Evolutionary conservation across 1,140 invertebrate species (phyloP).

Genomic region (Drosophila leontia): DNA sequence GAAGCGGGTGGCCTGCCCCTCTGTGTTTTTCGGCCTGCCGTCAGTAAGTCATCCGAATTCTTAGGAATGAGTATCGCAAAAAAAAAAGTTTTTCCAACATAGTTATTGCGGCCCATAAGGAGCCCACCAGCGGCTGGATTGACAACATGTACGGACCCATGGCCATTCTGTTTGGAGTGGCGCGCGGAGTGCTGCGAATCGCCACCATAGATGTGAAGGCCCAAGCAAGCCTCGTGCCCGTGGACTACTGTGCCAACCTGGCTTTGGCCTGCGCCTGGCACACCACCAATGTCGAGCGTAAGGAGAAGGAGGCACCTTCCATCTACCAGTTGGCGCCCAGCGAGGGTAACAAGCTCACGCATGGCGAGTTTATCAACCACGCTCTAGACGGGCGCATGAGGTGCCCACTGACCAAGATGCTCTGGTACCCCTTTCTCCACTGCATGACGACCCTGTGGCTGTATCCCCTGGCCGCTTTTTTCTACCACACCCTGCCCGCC

Average conservation of each 20-base stretch:
- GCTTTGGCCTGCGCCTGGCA: constrained; percentile 90
- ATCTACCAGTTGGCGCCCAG: constrained; percentile 90
- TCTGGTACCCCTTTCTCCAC: constrained; percentile 86
- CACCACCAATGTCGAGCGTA: constrained; percentile 78
- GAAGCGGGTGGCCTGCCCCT: constrained; percentile 89
- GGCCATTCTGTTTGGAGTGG: constrained; percentile 89
- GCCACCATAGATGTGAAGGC: constrained; percentile 85
- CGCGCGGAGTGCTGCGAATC: constrained; percentile 90
- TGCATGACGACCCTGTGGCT: constrained; percentile 77
- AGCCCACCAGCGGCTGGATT: constrained; percentile 91
- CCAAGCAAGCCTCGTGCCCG: constrained; percentile 91
- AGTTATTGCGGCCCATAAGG: constrained; percentile 92
- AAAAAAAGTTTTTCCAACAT: background rate
- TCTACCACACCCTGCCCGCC: constrained; percentile 87
- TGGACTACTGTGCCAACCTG: constrained; percentile 92
- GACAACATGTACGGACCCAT: constrained; percentile 96
- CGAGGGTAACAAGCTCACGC: constrained; percentile 87
- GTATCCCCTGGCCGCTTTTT: constrained; percentile 83
- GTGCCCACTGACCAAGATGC: constrained; percentile 73
- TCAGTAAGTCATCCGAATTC: constrained; percentile 86
- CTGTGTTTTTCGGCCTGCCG: constrained; percentile 89
- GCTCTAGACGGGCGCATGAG: constrained; percentile 68
- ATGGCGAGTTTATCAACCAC: constrained; percentile 86
- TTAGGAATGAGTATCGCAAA: background rate
- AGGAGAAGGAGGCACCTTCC: constrained; percentile 56